phyloP scores from a whole-genome alignment of 2,113 vertebrate genomes.

The Eurypyga helias region DNA sequence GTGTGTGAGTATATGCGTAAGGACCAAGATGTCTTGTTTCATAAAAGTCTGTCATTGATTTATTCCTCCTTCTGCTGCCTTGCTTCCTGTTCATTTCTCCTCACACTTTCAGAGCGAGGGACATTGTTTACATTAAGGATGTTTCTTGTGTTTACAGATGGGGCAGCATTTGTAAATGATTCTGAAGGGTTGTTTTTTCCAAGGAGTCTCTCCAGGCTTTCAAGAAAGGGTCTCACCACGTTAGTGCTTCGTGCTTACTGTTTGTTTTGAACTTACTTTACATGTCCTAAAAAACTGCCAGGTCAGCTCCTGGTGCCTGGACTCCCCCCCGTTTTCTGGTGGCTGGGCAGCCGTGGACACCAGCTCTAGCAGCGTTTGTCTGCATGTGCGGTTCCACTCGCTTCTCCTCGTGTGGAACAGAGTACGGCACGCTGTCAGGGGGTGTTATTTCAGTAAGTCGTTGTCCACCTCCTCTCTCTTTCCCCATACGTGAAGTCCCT shows the following conservation, averaged over 20 bases:
- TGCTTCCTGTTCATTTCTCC: slow-evolving; percentile 65
- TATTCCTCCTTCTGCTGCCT: slow-evolving; percentile 43
- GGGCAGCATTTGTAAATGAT: slow-evolving; percentile 45
- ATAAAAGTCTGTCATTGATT: slow-evolving; percentile 46
- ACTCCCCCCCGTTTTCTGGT: neutral
- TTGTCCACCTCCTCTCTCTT: neutral
- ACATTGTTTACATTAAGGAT: slow-evolving; percentile 58
- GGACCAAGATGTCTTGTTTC: slow-evolving; percentile 57
- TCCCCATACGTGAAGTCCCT: too few species aligned
- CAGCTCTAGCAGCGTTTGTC: neutral
- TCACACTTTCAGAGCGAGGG: neutral
- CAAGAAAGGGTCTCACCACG: neutral
- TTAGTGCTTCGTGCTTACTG: neutral
- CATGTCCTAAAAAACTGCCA: neutral
- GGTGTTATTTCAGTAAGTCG: neutral
- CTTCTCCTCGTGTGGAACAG: neutral
- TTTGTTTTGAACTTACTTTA: neutral
- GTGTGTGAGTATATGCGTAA: neutral
- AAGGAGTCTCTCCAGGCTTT: slow-evolving; percentile 12
- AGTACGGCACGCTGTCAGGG: neutral
- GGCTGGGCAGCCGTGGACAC: neutral
- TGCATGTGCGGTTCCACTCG: neutral
- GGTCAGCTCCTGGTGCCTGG: neutral
- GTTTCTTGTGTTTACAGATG: slow-evolving; percentile 71
- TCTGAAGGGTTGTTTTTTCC: slow-evolving; percentile 20